Evolutionary conservation across 2,797 vertebrate species (phyloP).

Genomic region (Hylomyscus alleni): DNA sequence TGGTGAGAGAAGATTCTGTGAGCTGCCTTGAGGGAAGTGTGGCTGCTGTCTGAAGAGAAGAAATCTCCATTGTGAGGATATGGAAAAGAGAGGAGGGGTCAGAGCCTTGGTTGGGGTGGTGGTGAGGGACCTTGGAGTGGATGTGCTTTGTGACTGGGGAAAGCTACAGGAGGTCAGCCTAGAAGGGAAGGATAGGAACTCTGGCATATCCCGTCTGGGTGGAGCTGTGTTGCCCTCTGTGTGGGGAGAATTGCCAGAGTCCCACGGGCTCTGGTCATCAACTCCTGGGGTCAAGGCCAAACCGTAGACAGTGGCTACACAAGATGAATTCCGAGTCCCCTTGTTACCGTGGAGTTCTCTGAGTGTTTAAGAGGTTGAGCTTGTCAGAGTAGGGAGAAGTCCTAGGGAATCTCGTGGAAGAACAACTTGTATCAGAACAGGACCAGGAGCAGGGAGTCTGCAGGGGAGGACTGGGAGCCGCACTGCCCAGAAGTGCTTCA

Average conservation of each 20-base stretch:
- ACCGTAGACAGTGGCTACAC: neutral
- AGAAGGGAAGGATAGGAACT: fast-evolving
- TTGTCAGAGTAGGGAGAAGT: neutral
- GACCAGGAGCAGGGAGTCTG: neutral
- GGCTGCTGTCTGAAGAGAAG: neutral
- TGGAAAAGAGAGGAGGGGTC: fast-evolving
- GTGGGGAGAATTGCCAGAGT: neutral
- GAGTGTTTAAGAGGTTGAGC: neutral
- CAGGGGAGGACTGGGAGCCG: fast-evolving
- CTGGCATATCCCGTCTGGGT: fast-evolving
- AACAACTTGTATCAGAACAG: neutral
- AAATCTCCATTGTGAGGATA: neutral
- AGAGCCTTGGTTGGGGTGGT: neutral
- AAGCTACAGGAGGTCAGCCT: no score
- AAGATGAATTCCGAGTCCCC: neutral
- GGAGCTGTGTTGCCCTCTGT: neutral
- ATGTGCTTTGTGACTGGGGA: neutral
- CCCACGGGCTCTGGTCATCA: no score
- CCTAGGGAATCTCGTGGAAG: neutral
- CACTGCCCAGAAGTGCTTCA: neutral
- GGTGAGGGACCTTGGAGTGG: no score
- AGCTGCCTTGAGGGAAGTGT: neutral
- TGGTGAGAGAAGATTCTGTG: neutral
- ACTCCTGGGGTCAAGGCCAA: neutral
- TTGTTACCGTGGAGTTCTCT: neutral